phyloP scores from a whole-genome alignment of 2,113 vertebrate species.

The Rhynchomys soricoides region DNA sequence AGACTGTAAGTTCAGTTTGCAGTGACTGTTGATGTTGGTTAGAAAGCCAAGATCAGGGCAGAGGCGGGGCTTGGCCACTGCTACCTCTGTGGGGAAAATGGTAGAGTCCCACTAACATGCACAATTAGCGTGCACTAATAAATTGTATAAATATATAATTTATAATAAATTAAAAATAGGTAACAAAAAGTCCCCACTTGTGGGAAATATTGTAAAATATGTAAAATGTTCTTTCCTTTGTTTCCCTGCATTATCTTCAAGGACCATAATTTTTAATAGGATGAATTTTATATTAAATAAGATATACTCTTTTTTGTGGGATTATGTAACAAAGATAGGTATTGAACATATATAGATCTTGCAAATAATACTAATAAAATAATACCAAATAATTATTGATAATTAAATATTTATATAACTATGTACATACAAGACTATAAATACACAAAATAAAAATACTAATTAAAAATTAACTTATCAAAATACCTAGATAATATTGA shows the following conservation, averaged over 20 bases:
- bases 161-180: neutral
- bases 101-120: neutral
- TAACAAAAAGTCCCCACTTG: neutral
- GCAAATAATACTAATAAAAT: neutral
- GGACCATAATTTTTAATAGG: neutral
- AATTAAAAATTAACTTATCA: conserved; percentile 8
- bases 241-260: conserved; percentile 54
- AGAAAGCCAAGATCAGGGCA: neutral
- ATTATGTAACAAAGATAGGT: conserved; percentile 22
- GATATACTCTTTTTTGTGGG: neutral
- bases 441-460: conserved; percentile 15
- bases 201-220: neutral
- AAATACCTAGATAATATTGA: conserved; percentile 6
- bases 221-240: neutral
- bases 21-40: neutral
- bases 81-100: neutral
- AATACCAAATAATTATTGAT: neutral
- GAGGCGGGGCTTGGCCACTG: no score
- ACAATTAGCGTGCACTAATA: neutral
- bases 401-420: neutral
- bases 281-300: conserved; percentile 17
- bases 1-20: neutral
- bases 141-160: neutral
- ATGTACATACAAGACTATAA: neutral
- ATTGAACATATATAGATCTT: conserved; percentile 29